These are phyloP conservation scores for Acronicta aceris DNA, from an alignment of 2,888 invertebrate genomes.

Conservation along the genomic window DNA sequence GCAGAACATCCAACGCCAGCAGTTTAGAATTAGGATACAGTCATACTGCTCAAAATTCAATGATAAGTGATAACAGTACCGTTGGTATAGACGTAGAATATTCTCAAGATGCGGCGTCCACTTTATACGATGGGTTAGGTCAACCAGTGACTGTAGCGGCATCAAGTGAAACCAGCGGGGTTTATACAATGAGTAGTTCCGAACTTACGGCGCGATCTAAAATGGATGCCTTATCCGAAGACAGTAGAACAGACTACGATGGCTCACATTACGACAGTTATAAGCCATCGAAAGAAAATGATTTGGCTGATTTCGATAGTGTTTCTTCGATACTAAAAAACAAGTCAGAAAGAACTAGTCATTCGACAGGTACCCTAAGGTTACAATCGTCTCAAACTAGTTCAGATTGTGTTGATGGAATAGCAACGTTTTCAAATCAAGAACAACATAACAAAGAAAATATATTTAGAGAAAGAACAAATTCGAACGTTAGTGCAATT, in stretches of 20 bases:
- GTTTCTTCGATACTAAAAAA: constrained; percentile 86
- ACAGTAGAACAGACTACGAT: constrained; percentile 81
- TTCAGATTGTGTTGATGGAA: constrained; percentile 88
- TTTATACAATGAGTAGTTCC: constrained; percentile 94
- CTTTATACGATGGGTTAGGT: constrained; percentile 87
- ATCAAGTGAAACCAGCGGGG: constrained; percentile 95
- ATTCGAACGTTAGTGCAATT: constrained; percentile 94
- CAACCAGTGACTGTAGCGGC: constrained; percentile 90
- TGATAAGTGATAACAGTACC: constrained; percentile 92
- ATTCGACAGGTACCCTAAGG: constrained; percentile 67
- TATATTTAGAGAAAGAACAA: constrained; percentile 91
- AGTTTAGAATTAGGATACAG: constrained; percentile 95
- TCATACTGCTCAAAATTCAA: constrained; percentile 96
- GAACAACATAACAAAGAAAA: constrained; percentile 85
- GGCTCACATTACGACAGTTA: constrained; percentile 90
- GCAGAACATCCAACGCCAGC: constrained; percentile 93
- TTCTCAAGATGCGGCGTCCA: constrained; percentile 88
- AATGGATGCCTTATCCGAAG: constrained; percentile 86
- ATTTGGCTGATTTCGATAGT: constrained; percentile 85
- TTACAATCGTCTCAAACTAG: constrained; percentile 68
- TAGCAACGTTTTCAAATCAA: constrained; percentile 71
- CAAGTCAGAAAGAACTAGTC: constrained; percentile 83
- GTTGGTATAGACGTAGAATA: constrained; percentile 91
- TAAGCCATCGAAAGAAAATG: constrained; percentile 86
- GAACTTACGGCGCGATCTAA: constrained; percentile 90